Percentiles rank a stretch among this genome's conserved stretches.
These are phyloP conservation scores for Protodeltote pygarga DNA, from an alignment of 2,888 invertebrate species.

Conservation along the genomic window DNA sequence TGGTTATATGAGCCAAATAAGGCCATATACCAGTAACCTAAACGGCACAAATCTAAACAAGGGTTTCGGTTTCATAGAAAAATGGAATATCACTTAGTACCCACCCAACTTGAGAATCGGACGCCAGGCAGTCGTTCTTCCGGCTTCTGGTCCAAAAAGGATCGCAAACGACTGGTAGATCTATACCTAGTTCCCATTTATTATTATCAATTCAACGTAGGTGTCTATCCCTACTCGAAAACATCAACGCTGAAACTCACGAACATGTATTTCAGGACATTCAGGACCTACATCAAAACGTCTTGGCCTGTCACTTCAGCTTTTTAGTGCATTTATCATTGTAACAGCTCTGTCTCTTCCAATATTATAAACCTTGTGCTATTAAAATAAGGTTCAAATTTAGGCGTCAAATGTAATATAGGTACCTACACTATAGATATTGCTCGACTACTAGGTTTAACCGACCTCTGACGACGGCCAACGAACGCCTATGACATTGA, in stretches of 20 bases:
- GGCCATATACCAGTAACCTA: no score
- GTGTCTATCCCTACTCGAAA: background rate
- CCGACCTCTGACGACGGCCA: slow-evolving; percentile 79
- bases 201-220: background rate
- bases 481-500: slow-evolving; percentile 82
- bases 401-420: background rate
- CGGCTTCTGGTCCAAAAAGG: no score
- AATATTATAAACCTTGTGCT: background rate
- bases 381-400: slow-evolving; percentile 36
- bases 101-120: no score
- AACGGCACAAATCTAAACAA: no score
- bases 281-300: slow-evolving; percentile 52
- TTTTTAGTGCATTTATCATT: slow-evolving; percentile 60
- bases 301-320: slow-evolving; percentile 53
- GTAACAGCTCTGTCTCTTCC: slow-evolving; percentile 26
- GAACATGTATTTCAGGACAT: no score
- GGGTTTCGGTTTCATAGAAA: no score
- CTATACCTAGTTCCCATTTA: background rate
- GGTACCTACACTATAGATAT: slow-evolving; percentile 17
- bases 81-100: no score
- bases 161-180: no score
- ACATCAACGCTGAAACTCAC: slow-evolving; percentile 20
- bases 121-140: no score
- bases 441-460: slow-evolving; percentile 48
- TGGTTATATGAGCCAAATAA: no score